phyloP scores from a whole-genome alignment of 2,113 vertebrate genomes.

The Phrynosoma platyrhinos region DNA sequence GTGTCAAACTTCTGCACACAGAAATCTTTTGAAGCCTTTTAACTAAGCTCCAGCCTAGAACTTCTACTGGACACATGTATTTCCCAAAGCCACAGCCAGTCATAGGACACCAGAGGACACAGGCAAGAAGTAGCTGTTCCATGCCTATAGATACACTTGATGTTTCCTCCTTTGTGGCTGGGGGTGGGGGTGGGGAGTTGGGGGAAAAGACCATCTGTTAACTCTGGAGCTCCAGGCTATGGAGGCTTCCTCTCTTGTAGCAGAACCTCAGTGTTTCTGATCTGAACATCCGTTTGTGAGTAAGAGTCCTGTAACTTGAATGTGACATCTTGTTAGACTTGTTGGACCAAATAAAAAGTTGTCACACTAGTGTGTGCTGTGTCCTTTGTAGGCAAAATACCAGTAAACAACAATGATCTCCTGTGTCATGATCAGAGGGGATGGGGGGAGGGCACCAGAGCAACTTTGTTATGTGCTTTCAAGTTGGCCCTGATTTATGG shows the following conservation, averaged over 20 bases:
- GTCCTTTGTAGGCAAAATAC: neutral
- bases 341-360: slow-evolving; percentile 22
- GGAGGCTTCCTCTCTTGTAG: neutral
- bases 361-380: neutral
- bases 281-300: neutral
- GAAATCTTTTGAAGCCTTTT: neutral
- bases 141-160: neutral
- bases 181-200: no score
- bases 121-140: neutral
- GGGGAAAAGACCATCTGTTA: no score
- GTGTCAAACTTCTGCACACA: neutral
- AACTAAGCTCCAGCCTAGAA: neutral
- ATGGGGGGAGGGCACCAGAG: no score
- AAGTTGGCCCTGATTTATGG: no score
- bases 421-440: neutral
- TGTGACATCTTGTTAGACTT: neutral
- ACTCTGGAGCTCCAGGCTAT: neutral
- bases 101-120: neutral
- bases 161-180: neutral
- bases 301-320: neutral
- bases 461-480: neutral
- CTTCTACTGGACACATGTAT: neutral
- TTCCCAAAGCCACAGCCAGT: neutral
- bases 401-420: no score
- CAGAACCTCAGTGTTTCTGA: neutral